A percentile compares a stretch with the other conserved stretches of the same genome.
Conservation (phyloP, 2,888 invertebrate genomes). For the Clepsis dumicolana region DNA sequence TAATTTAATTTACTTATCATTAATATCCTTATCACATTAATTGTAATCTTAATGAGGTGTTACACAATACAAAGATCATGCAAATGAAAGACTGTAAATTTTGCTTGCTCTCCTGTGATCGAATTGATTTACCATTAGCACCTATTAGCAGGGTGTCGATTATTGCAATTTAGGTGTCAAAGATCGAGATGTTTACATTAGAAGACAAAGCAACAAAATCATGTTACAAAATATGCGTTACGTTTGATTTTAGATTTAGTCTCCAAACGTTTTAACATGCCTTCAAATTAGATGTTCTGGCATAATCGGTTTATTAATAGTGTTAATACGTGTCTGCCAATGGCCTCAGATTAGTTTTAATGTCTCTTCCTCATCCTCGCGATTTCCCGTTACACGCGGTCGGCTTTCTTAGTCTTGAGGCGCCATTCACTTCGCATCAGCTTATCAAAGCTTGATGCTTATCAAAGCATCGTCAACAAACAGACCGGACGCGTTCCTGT, state of each 20-base stretch:
- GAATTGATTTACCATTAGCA: too few species aligned
- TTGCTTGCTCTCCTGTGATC: not conserved
- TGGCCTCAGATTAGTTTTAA: not conserved
- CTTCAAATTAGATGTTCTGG: not conserved
- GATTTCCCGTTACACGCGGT: too few species aligned
- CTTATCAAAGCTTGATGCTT: too few species aligned
- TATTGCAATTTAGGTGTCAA: too few species aligned
- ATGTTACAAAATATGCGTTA: not conserved
- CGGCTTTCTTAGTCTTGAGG: too few species aligned
- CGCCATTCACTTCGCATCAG: too few species aligned
- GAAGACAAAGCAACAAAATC: too few species aligned
- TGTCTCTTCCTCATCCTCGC: too few species aligned
- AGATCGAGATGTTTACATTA: too few species aligned
- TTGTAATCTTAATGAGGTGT: constrained; percentile 7
- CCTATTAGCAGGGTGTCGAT: too few species aligned
- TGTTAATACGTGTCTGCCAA: not conserved
- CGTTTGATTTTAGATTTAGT: not conserved
- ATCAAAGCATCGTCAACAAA: too few species aligned
- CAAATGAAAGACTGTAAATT: not conserved
- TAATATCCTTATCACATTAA: constrained; percentile 12
- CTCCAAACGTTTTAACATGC: not conserved
- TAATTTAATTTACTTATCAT: constrained; percentile 13
- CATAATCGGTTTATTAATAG: not conserved
- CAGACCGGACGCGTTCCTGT: too few species aligned
- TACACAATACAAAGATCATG: not conserved